Percentiles rank a stretch among this genome's conserved stretches.
Evolutionary conservation across 2,797 vertebrate species (phyloP).

Genomic region (Epinephelus malabaricus): DNA sequence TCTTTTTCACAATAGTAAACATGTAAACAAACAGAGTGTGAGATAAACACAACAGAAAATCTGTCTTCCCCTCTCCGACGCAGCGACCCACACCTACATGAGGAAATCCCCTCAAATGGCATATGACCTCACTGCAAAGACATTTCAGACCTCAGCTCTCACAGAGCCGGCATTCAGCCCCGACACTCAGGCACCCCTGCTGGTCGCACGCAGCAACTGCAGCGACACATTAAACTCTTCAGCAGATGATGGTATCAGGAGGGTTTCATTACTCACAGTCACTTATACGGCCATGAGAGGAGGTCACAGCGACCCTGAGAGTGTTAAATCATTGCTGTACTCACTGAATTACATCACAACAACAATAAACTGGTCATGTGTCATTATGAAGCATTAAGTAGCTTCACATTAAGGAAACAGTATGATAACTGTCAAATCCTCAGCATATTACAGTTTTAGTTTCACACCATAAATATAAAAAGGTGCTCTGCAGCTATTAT

Average conservation of each 20-base stretch:
- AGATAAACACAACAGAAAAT: constrained; percentile 25
- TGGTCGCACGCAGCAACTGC: constrained; percentile 40
- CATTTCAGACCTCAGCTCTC: constrained; percentile 71
- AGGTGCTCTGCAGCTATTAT: not conserved
- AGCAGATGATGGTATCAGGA: not conserved
- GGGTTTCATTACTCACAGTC: too few relatives aligned
- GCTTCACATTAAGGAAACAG: not conserved
- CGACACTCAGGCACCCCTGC: constrained; percentile 37
- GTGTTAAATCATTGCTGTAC: too few relatives aligned
- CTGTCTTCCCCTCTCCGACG: constrained; percentile 27
- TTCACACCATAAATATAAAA: not conserved
- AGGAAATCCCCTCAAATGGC: constrained; percentile 81
- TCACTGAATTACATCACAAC: too few relatives aligned
- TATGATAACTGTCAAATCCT: not conserved
- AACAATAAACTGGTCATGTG: not conserved
- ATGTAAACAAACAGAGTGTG: constrained; percentile 52
- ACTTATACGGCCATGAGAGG: too few relatives aligned
- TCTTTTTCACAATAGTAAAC: not conserved
- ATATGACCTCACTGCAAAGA: constrained; percentile 82
- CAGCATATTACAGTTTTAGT: not conserved
- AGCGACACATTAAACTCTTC: constrained; percentile 10
- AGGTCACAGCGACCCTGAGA: too few relatives aligned
- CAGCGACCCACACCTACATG: constrained; percentile 79
- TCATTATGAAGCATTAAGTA: not conserved
- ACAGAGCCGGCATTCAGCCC: constrained; percentile 38